Base-by-base conservation (phyloP, 2,113 vertebrate species). In the Neotoma lepida region DNA sequence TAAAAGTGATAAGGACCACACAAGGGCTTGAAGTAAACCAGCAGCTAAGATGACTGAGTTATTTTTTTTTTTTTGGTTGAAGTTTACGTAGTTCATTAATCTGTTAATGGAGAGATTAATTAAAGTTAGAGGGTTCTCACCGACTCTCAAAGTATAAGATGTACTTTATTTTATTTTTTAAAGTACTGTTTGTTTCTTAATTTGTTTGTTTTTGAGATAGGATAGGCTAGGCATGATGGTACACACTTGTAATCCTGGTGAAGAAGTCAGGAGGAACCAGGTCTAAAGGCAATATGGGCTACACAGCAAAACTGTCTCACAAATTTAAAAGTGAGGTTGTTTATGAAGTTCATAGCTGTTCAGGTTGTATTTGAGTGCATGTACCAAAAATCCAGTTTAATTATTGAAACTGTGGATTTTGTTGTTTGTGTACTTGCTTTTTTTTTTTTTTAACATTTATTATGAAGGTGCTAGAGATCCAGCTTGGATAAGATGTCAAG, bases 111-210 rank as follows among this genome's bases (percentile, higher is more conserved):
- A 71, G 2, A 66, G 91, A 35, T 85, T 80, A 89, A 49, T 49
- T 71, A 82, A 84, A 58, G 35, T 89, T 89, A 86, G n/a, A 20
- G n/a, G 49, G 86, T 96, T 88, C 49, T 90, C 66, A 58, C 70
- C 90, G 49, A 70, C 26, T 81, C 26, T 81, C 26, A 44, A 84
- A 84, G 8, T 61, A 28, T 56, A 63, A 44, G 15, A 90, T 64
- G 7, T 70, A 14, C 63, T 90, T 80, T 24, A 39, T 30, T 78
- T 49, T 54, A 28, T 33, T 22, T 51, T 80, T 80, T 80, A 6
- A n/a, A 51, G 17, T 70, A 20, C 35, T 8, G 17, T 68, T 70
- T 70, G 20, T 35, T 54, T 80, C 30, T 35, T 20, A 35, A 76
- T 22, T n/a, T 80, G 49, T 35, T 77, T 77, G 71, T 30, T 51